Evolutionary conservation across 2,888 invertebrate species (phyloP), one percentile per base, ranked within the genome.

Genomic region (Pteria penguin): DNA sequence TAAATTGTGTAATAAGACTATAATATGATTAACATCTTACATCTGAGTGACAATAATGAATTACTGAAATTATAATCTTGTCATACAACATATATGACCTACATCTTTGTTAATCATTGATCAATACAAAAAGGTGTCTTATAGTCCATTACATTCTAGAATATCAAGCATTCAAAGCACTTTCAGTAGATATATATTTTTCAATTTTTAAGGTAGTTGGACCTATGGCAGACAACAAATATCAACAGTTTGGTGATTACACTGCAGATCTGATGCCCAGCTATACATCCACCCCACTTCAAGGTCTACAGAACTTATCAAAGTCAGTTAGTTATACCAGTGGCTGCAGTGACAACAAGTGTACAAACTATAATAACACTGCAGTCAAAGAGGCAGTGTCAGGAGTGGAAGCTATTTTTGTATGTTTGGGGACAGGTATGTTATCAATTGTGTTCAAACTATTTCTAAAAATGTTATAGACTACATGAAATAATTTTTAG

Each of bases 401-500:
- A 2, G 79, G 80, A n/a, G 79, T 87, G 14, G 85, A 91, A 27
- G 65, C 89, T 2, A 81, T 88, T 5, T 83, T 91, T 75, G 82
- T 90, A 29, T 88, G 88, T 76, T 81, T 91, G 1, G 91, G 91
- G 74, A 88, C 88, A 76, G 89, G 88, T 88, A 54, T 22, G 80
- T 45, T 18, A 45, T 45, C 45, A 14, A 8, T 45, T 45, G n/a
- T n/a, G n/a, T n/a, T n/a, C n/a, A n/a, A n/a, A n/a, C n/a, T n/a
- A n/a, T n/a, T n/a, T n/a, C n/a, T n/a, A n/a, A n/a, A n/a, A n/a
- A n/a, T n/a, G n/a, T n/a, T n/a, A n/a, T n/a, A n/a, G n/a, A n/a
- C n/a, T n/a, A n/a, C n/a, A n/a, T n/a, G n/a, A n/a, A n/a, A 14
- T 3, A 33, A n/a, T 18, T 32, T 24, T 26, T 2, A 4, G n/a